Evolutionary conservation across 2,888 invertebrate genomes (phyloP), one percentile per base, ranked within the genome.

Genomic region (Pollenia amentaria): DNA sequence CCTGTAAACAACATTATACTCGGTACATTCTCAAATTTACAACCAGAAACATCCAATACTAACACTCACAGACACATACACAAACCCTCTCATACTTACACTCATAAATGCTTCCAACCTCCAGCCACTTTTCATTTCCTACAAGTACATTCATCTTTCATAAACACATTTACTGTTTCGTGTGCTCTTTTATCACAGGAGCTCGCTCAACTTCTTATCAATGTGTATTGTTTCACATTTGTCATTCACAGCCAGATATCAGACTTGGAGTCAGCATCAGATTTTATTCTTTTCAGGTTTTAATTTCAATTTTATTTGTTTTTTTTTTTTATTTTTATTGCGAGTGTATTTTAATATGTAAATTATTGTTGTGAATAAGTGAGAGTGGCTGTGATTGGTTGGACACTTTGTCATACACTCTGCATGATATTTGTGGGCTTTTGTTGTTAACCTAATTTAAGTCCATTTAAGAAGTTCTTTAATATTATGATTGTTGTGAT

Each of bases 201-300:
- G 67, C 42, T 16, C 21, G 18, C 29, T 79, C 16, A 29, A 70
- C 44, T 46, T 48, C 53, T 80, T 72, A 81, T 81, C 46, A 76
- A 75, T 64, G 75, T 70, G 42, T 72, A 81, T 87, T 87, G 84
- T 87, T 80, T 87, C 62, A 3, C 73, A 84, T 84, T 87, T 87
- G 87, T 87, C 84, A 84, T 57, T 73, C 86, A 80, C 87, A 87
- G 87, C 80, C 87, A 80, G 87, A 87, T 87, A 87, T 73, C 62
- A 87, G 77, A 67, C 72, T 73, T 72, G 53, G 42, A 77, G 76
- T 73, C 84, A 69, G 72, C 80, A 72, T 62, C 29, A 77, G 67
- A 65, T 57, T 78, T 57, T 48, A 57, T 82, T 14, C 42, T 29
- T 75, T 76, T 76, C n/a, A 53, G 44, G 2, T 53, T 65, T 51